A percentile compares a stretch with the other conserved stretches of the same genome.
Conservation (phyloP, 2,888 invertebrate species). For the Oscheius myriophilus region DNA sequence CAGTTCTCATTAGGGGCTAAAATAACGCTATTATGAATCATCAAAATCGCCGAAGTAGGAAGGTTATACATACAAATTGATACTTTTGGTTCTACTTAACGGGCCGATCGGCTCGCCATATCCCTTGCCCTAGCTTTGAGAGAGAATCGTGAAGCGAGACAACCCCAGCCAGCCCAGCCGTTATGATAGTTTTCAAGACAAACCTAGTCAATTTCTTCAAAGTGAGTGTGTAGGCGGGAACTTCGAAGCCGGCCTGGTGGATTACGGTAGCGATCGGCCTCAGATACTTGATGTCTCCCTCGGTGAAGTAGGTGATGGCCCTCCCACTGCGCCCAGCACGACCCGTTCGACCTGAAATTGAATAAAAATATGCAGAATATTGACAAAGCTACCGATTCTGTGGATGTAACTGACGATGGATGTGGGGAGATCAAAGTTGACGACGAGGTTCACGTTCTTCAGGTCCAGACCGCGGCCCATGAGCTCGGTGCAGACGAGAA, state of each 20-base stretch:
- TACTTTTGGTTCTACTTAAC: no score
- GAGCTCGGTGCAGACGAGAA: slow-evolving; percentile 93
- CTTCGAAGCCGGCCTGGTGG: slow-evolving; percentile 88
- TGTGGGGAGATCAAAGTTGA: slow-evolving; percentile 96
- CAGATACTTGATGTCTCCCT: slow-evolving; percentile 82
- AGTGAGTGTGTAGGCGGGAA: slow-evolving; percentile 88
- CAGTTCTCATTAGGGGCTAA: no score
- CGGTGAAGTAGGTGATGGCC: slow-evolving; percentile 93
- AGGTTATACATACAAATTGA: no score
- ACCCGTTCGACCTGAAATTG: slow-evolving; percentile 82
- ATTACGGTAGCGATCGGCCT: slow-evolving; percentile 89
- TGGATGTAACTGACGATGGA: slow-evolving; percentile 90
- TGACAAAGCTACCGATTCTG: slow-evolving; percentile 76
- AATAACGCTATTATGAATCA: no score
- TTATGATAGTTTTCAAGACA: no score
- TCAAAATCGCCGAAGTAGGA: no score
- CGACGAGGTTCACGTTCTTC: slow-evolving; percentile 91
- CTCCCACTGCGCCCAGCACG: slow-evolving; percentile 88
- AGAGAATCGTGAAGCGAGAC: no score
- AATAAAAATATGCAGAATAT: not conserved
- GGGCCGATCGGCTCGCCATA: no score
- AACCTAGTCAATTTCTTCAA: slow-evolving; percentile 72
- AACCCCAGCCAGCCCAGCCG: no score
- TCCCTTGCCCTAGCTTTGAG: no score
- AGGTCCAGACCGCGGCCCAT: slow-evolving; percentile 97